These are phyloP conservation scores for Tringa solitaria DNA, from an alignment of 2,113 vertebrate genomes.

Conservation along the genomic window DNA sequence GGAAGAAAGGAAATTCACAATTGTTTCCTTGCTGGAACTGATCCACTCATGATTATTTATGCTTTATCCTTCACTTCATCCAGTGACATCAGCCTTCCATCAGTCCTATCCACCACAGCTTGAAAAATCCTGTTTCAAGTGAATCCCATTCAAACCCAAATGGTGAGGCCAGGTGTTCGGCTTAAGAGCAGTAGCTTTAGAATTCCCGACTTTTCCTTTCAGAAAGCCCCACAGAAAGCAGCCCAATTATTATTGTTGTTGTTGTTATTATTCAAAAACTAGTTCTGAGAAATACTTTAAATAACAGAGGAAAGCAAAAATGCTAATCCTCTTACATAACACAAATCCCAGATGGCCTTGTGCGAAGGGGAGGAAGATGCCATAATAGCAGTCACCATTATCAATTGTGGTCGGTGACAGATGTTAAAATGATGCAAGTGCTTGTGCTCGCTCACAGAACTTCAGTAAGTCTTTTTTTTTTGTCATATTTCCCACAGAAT, in stretches of 20 bases:
- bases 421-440: conserved; percentile 54
- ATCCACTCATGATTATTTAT: conserved; percentile 13
- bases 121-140: conserved; percentile 46
- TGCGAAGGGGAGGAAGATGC: conserved; percentile 60
- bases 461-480: conserved; percentile 9
- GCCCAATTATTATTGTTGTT: conserved; percentile 61
- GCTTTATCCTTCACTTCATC: conserved; percentile 29
- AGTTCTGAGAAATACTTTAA: conserved; percentile 73
- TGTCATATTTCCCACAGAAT: background rate
- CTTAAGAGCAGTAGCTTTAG: conserved; percentile 46
- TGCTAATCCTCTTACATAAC: conserved; percentile 69
- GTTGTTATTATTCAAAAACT: conserved; percentile 67
- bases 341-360: conserved; percentile 74
- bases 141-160: conserved; percentile 55
- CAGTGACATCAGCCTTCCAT: conserved; percentile 6
- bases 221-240: conserved; percentile 55
- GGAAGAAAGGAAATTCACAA: conserved; percentile 5
- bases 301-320: conserved; percentile 70
- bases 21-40: conserved; percentile 56
- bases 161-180: conserved; percentile 56
- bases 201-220: conserved; percentile 51
- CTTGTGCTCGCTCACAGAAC: conserved; percentile 17
- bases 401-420: conserved; percentile 58
- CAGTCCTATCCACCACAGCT: conserved; percentile 21
- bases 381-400: conserved; percentile 58